A percentile compares a stretch with the other conserved stretches of the same genome.
Conservation (phyloP, 2,888 invertebrate species). For the Lathronympha strigana region DNA sequence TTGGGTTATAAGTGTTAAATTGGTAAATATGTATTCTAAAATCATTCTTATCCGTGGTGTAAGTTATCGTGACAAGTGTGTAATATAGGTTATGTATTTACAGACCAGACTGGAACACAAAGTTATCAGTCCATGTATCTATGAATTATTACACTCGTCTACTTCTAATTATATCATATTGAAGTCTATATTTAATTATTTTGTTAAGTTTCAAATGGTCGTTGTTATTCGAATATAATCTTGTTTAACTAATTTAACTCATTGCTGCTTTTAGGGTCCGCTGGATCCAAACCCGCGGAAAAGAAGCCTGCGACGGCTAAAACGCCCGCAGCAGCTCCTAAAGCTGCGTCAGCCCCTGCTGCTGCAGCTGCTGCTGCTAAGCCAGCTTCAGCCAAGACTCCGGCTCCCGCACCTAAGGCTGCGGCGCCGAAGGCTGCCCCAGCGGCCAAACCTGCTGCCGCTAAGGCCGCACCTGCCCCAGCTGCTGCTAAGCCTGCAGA, state of each 20-base stretch:
- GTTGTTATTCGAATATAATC: not conserved
- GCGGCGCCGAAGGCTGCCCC: conserved; percentile 76
- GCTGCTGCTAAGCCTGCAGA: conserved; percentile 68
- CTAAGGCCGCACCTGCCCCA: conserved; percentile 73
- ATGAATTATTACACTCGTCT: not conserved
- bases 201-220: not conserved
- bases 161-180: not conserved
- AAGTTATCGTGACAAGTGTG: not conserved
- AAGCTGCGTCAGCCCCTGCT: conserved; percentile 71
- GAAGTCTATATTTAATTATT: not conserved
- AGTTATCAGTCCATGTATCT: not conserved
- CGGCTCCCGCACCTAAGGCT: conserved; percentile 71
- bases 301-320: conserved; percentile 75
- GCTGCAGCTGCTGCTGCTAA: conserved; percentile 73
- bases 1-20: not conserved
- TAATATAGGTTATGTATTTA: conserved; percentile 55
- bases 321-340: conserved; percentile 76
- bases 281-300: conserved; percentile 76
- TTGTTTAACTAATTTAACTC: not conserved
- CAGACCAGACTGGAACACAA: not conserved
- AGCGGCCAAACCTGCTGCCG: conserved; percentile 75
- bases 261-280: conserved; percentile 56
- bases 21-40: not conserved
- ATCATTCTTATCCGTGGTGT: not conserved
- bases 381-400: conserved; percentile 65